Evolutionary conservation across 1,140 invertebrate genomes (phyloP), one percentile per base, ranked within the genome.

Genomic region (Pseudomyrmex cubaensis): DNA sequence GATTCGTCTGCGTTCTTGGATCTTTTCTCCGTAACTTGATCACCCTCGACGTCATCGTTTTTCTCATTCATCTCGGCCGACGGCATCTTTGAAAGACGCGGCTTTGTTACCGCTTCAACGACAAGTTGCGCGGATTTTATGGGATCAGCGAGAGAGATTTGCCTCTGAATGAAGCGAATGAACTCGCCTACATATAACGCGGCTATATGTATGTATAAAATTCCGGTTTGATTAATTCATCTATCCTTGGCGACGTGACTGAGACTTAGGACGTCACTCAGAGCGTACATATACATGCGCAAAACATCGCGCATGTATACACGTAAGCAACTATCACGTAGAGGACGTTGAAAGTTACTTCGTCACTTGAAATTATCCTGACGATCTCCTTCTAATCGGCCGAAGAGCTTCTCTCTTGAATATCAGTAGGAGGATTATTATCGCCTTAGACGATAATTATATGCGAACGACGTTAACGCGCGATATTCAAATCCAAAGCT

Each of bases 171-270:
- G 35, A 35, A 35, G 50, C 9, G 13, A 9, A 15, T 9, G 0
- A 9, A 0, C 22, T 25, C 35, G 35, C 35, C 35, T 35, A 35
- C 35, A 35, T 35, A 4, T 35, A 35, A 35, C 35, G 35, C 35
- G 35, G 0, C 35, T 35, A 35, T 35, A 35, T 35, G 0, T 25
- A 35, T 35, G 5, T 35, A 35, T 35, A 35, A 35, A 70, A 9
- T 52, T 20, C 12, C 12, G 20, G 7, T 54, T 70, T 70, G 2
- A 70, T 70, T 25, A 54, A 56, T 54, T 70, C 22, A 70, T n/a
- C 54, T 67, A 50, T 25, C 17, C 25, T 22, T 56, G n/a, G 15
- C 22, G 2, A 15, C 20, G 48, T 2, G 48, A 50, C 9, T n/a
- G 17, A 12, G 44, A 48, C 17, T 66, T 13, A 48, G 1, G 15